Conservation (phyloP, 2,113 vertebrate species). For the Terrapene triunguis region DNA sequence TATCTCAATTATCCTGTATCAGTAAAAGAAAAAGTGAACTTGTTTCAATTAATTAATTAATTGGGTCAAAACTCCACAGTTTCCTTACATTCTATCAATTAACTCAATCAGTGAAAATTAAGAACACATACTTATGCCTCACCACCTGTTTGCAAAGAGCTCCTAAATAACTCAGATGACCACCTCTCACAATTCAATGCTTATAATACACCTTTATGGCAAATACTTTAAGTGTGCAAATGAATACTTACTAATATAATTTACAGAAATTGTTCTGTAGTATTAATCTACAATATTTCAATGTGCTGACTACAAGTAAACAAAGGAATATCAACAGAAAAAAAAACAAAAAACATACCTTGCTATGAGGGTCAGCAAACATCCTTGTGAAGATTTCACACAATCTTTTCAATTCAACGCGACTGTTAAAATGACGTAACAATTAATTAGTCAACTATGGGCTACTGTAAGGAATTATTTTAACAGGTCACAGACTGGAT, state of each 20-base stretch:
- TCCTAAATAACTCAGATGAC: background rate
- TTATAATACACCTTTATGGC: background rate
- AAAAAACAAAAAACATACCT: constrained; percentile 87
- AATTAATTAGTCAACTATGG: constrained; percentile 42
- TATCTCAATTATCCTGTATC: background rate
- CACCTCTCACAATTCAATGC: background rate
- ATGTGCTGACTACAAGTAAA: background rate
- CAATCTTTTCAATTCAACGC: constrained; percentile 96
- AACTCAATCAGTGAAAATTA: background rate
- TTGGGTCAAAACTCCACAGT: background rate
- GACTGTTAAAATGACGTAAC: constrained; percentile 84
- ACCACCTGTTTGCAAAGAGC: background rate
- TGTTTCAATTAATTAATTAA: background rate
- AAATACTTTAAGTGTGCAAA: background rate
- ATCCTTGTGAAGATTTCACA: constrained; percentile 99
- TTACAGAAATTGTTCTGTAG: background rate
- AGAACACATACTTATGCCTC: background rate
- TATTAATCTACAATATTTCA: background rate
- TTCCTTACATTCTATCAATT: background rate
- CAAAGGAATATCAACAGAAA: constrained; percentile 4
- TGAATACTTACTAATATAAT: background rate
- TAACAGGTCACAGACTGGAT: background rate
- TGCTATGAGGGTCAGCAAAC: constrained; percentile 99
- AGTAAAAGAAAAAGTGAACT: background rate
- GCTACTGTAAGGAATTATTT: background rate